Evolutionary conservation across 2,113 vertebrate genomes (phyloP), one percentile per base, ranked within the genome.

Genomic region (Phoxinus phoxinus): DNA sequence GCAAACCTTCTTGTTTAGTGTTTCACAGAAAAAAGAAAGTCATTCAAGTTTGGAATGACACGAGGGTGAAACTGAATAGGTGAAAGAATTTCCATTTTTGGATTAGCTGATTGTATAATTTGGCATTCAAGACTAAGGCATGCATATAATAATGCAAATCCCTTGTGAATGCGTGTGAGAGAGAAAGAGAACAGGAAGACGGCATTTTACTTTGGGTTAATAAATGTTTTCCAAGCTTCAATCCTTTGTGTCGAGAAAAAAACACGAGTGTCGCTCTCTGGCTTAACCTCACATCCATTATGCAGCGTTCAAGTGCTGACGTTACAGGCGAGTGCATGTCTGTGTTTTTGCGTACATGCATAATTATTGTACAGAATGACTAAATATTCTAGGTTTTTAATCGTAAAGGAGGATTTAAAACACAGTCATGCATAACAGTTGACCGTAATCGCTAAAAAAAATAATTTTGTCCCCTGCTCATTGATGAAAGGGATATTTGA

Each of bases 141-240:
- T 30, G 61, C n/a, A 44, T 41, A 37, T 56, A 30, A 77, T 35
- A 77, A 77, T 86, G 71, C n/a, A 86, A 67, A 67, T 81, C 19
- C 59, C 88, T 84, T 46, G 32, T 83, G 74, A 77, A 56, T 85
- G 81, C 86, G 37, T 74, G 44, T 10, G 85, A 90, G 78, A 90
- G 58, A 12, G n/a, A 48, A 32, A 78, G 78, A 37, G 61, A 59
- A 61, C 2, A 35, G 21, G 27, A 78, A 61, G 74, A 19, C 25
- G 87, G 63, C 72, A 32, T 32, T 76, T 89, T 83, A 81, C 61
- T 71, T 88, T 87, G 30, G 73, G n/a, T 84, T 77, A 83, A 78
- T 86, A n/a, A 83, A 59, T 27, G 53, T 63, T 84, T 86, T 75
- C 17, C 58, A 30, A 30, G 37, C 30, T 10, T 35, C 23, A 32